Evolutionary conservation across 2,888 invertebrate genomes (phyloP), one percentile per base, ranked within the genome.

Genomic region (Synanthedon formicaeformis): DNA sequence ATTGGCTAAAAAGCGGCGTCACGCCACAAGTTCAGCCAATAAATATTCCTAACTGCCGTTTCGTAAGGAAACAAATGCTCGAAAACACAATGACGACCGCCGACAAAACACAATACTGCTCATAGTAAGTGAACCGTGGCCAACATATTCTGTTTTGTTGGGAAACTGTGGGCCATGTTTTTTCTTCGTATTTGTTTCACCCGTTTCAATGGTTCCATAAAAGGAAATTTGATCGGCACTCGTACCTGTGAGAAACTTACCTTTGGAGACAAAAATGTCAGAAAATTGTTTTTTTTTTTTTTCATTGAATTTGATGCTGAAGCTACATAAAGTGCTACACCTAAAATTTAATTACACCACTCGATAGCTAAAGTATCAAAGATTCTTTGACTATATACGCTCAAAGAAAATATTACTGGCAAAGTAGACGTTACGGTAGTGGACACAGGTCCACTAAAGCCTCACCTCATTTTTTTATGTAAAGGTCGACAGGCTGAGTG

Each of bases 41-140:
- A 86, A 86, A 85, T 86, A 84, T 80, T 77, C 81, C 75, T 81
- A 86, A 86, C 84, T 84, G 81, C 84, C 78, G 73, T 75, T 80
- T 71, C 72, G 80, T 76, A 80, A 85, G 81, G 81, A 84, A 84
- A 80, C 80, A 79, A 85, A 83, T 78, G 80, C 83, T 84, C 76
- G 77, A 83, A 79, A 82, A 81, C 77, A 84, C 81, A 81, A 78
- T 81, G 81, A 83, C 78, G 75, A 76, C 71, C 67, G 67, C 63
- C 67, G 64, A 73, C 75, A 69, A 77, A 76, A 79, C 68, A 81
- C 82, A 81, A 82, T 81, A 81, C 79, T 79, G 79, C 71, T 72
- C 66, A 63, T 67, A 76, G 67, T 73, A 73, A 84, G 75, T 82
- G 81, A 83, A 75, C 75, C 80, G 76, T 73, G 73, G 63, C 77